Evolutionary conservation across 1,140 invertebrate genomes (phyloP), one percentile per base, ranked within the genome.

Genomic region (Zaprionus camerounensis): DNA sequence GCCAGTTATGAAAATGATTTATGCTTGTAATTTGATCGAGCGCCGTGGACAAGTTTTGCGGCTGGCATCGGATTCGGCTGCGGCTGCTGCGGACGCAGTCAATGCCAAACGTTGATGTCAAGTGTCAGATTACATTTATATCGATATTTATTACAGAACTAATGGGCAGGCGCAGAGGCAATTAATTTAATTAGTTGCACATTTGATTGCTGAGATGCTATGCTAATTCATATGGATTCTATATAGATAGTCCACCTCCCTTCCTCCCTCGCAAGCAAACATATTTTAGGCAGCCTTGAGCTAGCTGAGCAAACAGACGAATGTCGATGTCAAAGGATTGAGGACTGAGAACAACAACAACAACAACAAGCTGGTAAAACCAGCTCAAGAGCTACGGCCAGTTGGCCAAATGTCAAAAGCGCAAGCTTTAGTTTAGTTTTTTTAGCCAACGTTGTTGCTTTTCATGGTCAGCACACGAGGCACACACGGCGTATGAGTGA

Each of bases 101-200:
- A 76, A 87, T 88, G 84, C 84, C 84, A 88, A 88, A 88, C 83
- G 75, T 75, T 79, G 77, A 78, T 87, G 84, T 87, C 84, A 87
- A 87, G 84, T 87, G 84, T 87, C 84, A 87, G 84, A 87, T 87
- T 87, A 87, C 81, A 90, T 90, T 87, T 88, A 87, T 78, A 79
- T 84, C 62, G 78, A 87, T 87, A 87, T 87, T 87, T 87, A 90
- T 87, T 87, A 76, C 74, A 87, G 78, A 88, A 90, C 76, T 69
- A 83, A 71, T 84, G 81, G 81, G 67, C 78, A 68, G 81, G 68
- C 73, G 81, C 78, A 84, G 78, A 20, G 64, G 84, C 83, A 88
- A 88, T 87, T 87, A 84, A 87, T 81, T 88, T 87, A 88, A 87
- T 87, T 90, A 88, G 84, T 84, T 81, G 73, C 74, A 84, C 78